Base-by-base conservation (phyloP, 2,113 vertebrate species). In the Etheostoma spectabile region DNA sequence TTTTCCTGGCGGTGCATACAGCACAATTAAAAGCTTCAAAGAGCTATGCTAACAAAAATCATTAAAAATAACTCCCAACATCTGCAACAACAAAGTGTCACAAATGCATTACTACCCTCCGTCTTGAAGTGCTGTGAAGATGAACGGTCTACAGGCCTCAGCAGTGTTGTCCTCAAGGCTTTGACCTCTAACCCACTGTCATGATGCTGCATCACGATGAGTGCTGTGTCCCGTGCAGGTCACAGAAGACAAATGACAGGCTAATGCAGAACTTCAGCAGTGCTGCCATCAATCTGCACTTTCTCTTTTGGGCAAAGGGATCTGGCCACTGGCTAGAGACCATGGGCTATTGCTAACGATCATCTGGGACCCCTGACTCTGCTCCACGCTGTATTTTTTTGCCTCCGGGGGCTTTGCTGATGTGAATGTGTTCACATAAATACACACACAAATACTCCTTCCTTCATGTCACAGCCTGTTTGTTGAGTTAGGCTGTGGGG, bases 401-500 rank as follows among this genome's bases (percentile, higher is more conserved):
- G 8, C 65, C 3, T 79, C 55, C 10, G 63, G 70, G 64, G 59
- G 78, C 42, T 72, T 78, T 59, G 30, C 62, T 75, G 63, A 53
- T 67, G 60, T 51, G 11, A 46, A 6, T 65, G 42, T 72, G 53
- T 33, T 59, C 33, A 53, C 76, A n/a, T 52, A 56, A 62, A 86
- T 8, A 59, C 42, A 85, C 65, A 76, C 60, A 71, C 42, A 27
- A 45, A 79, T 22, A 52, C 71, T 24, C 33, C 68, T 22, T 74
- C 59, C 72, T 76, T 77, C 5, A 19, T 86, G 84, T 90, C 81
- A 61, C 83, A 80, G 86, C 63, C 84, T 91, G 91, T 86, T 91
- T 84, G 79, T 92, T 89, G 88, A 90, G 86, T 90, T 89, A 86
- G 86, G 62, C 82, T 82, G 63, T 19, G 63, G 82, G 53, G 84